These are phyloP conservation scores for Acanthosepion lycidas DNA, from an alignment of 2,888 invertebrate genomes.

Conservation along the genomic window DNA sequence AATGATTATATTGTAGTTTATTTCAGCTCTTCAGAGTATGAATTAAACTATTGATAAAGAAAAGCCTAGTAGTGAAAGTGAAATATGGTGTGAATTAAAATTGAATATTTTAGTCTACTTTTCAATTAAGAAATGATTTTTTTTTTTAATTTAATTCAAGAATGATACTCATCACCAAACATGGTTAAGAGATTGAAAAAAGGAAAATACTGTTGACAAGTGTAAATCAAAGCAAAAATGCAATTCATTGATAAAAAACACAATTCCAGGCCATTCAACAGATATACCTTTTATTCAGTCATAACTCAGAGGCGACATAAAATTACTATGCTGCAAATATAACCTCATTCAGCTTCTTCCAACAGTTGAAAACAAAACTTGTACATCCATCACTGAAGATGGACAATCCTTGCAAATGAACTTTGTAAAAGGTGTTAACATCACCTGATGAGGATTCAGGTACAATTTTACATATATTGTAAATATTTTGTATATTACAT, in stretches of 20 bases:
- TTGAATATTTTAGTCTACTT: too few species aligned
- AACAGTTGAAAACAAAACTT: slow-evolving; percentile 33
- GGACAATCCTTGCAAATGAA: background rate
- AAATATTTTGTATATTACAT: background rate
- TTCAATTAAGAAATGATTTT: too few species aligned
- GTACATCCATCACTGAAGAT: background rate
- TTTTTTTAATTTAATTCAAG: too few species aligned
- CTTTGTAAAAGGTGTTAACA: slow-evolving; percentile 33
- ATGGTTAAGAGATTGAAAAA: background rate
- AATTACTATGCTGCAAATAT: slow-evolving; percentile 41
- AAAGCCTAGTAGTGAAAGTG: too few species aligned
- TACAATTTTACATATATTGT: background rate
- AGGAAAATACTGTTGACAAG: background rate
- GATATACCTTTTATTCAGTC: slow-evolving; percentile 33
- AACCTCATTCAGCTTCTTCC: slow-evolving; percentile 39
- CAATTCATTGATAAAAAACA: background rate
- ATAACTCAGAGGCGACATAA: slow-evolving; percentile 41
- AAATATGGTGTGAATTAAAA: too few species aligned
- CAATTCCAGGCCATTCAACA: background rate
- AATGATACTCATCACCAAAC: too few species aligned
- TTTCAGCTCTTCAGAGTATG: too few species aligned
- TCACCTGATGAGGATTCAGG: background rate
- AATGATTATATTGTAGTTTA: too few species aligned
- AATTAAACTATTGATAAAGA: too few species aligned
- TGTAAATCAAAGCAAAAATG: too few species aligned